A percentile compares a stretch with the other conserved stretches of the same genome.
These are phyloP conservation scores for Distichodus sexfasciatus DNA, from an alignment of 2,797 vertebrate species.

Conservation along the genomic window DNA sequence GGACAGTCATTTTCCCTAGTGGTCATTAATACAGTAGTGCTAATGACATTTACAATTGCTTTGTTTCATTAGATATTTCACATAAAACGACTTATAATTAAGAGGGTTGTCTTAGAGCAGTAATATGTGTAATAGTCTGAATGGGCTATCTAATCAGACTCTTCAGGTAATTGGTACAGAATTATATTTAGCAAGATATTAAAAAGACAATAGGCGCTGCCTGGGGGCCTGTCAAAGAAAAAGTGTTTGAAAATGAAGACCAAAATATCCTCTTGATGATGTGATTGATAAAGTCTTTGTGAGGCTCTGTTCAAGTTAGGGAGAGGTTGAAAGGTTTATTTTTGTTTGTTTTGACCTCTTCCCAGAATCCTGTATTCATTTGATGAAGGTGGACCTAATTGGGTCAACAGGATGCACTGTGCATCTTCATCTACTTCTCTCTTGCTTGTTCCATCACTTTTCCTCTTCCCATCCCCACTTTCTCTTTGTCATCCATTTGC, in stretches of 20 bases:
- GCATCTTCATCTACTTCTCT: conserved; percentile 39
- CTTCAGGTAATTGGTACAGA: conserved; percentile 9
- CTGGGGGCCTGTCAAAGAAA: not conserved
- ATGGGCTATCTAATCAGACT: not conserved
- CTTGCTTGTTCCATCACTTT: not conserved
- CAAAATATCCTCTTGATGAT: not conserved
- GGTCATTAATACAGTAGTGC: not conserved
- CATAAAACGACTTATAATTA: conserved; percentile 1
- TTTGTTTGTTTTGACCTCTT: conserved; percentile 60
- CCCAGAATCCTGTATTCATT: conserved; percentile 56
- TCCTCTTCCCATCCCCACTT: not conserved
- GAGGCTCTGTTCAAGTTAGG: no score
- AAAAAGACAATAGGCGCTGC: not conserved
- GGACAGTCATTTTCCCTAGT: not conserved
- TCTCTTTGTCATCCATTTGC: conserved; percentile 17
- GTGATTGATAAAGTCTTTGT: not conserved
- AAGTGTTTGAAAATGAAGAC: conserved; percentile 8
- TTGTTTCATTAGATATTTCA: not conserved
- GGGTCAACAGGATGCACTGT: conserved; percentile 56
- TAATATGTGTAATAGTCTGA: not conserved
- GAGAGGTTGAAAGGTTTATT: not conserved
- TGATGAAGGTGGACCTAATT: conserved; percentile 57
- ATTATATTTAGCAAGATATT: not conserved
- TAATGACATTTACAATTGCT: not conserved
- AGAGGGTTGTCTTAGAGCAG: not conserved